Conservation (phyloP, 2,888 invertebrate genomes). For the Eumerus sabulonum region DNA sequence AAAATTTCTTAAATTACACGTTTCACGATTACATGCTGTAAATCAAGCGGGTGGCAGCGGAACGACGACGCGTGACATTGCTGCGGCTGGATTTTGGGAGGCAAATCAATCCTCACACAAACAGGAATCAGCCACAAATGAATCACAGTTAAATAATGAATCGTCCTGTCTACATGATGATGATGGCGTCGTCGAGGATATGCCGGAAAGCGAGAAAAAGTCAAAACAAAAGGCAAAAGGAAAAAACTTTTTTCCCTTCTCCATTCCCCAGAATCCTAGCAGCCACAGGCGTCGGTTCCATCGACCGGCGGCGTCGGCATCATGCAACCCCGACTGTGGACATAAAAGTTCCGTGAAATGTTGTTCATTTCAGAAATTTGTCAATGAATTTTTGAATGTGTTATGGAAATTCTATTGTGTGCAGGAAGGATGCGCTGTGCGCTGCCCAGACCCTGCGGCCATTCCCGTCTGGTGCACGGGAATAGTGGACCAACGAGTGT, state of each 20-base stretch:
- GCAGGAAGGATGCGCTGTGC: conserved; percentile 20
- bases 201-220: background rate
- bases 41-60: conserved; percentile 11
- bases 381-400: conserved; percentile 49
- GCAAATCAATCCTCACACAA: conserved; percentile 39
- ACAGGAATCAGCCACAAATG: conserved; percentile 56
- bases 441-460: too few species aligned
- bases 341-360: conserved; percentile 42
- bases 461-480: too few species aligned
- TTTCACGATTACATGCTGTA: conserved; percentile 53
- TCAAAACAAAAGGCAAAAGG: conserved; percentile 14
- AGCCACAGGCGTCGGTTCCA: background rate
- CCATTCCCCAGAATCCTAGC: background rate
- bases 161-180: conserved; percentile 20
- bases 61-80: too few species aligned
- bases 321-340: background rate
- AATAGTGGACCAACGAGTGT: too few species aligned
- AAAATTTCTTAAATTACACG: conserved; percentile 41
- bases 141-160: conserved; percentile 57
- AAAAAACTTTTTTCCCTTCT: conserved; percentile 21
- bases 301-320: background rate
- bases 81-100: background rate
- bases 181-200: conserved; percentile 3
- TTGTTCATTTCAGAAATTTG: conserved; percentile 51
- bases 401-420: conserved; percentile 55